Percentiles rank a stretch among this genome's conserved stretches.
These are phyloP conservation scores for Plectropomus leopardus DNA, from an alignment of 2,113 vertebrate species.

Conservation along the genomic window DNA sequence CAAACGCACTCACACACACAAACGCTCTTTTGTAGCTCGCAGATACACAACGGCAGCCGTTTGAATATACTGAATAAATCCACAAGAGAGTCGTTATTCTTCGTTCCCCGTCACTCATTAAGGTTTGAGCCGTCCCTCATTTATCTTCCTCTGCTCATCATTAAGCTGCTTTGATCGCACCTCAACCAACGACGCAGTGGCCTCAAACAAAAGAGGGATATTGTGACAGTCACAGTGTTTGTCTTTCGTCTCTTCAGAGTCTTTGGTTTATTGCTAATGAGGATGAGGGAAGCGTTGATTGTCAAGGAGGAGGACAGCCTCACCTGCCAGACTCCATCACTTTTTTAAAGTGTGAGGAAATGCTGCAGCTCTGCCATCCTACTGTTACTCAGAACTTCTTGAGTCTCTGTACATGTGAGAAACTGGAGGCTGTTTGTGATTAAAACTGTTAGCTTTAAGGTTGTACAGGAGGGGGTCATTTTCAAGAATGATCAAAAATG, in stretches of 20 bases:
- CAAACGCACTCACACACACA: constrained; percentile 41
- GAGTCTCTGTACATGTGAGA: neutral
- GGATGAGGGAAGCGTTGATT: constrained; percentile 47
- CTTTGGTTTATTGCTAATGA: constrained; percentile 63
- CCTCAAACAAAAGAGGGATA: constrained; percentile 63
- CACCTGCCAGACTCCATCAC: constrained; percentile 27
- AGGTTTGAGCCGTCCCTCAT: constrained; percentile 51
- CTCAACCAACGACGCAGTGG: constrained; percentile 42
- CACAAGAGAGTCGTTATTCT: constrained; percentile 65
- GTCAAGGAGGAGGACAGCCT: constrained; percentile 16
- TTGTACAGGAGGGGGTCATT: neutral
- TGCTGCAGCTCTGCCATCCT: neutral
- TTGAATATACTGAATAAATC: constrained; percentile 61
- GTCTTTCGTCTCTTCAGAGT: constrained; percentile 46
- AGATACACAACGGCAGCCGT: constrained; percentile 46
- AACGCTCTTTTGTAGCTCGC: constrained; percentile 48
- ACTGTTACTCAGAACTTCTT: constrained; percentile 1
- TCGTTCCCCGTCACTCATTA: constrained; percentile 61
- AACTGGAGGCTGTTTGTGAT: neutral
- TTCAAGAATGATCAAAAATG: neutral
- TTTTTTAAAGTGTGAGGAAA: neutral
- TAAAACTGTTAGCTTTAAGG: neutral
- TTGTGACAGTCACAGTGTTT: constrained; percentile 52
- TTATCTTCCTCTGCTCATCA: constrained; percentile 66
- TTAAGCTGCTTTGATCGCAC: constrained; percentile 75